Conservation (phyloP, 2,888 invertebrate genomes). For the Pterostichus niger region DNA sequence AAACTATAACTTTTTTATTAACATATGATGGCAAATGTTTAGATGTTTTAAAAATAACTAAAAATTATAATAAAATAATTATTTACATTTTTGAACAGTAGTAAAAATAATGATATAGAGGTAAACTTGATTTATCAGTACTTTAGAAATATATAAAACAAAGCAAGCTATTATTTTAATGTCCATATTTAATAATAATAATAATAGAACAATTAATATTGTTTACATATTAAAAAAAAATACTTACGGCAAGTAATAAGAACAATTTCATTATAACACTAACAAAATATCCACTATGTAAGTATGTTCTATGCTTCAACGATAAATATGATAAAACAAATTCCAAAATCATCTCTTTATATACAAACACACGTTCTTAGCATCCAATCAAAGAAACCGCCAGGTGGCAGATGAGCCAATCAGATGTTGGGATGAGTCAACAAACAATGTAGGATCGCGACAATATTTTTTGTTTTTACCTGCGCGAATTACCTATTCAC, state of each 20-base stretch:
- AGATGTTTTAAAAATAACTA: too few relatives aligned
- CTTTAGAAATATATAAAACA: too few relatives aligned
- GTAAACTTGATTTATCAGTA: too few relatives aligned
- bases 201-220: background rate
- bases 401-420: constrained; percentile 51
- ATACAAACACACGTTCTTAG: constrained; percentile 39
- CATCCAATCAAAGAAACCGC: constrained; percentile 37
- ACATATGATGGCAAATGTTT: too few relatives aligned
- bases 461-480: constrained; percentile 25
- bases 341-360: constrained; percentile 57
- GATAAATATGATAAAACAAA: constrained; percentile 24
- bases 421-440: constrained; percentile 27
- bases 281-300: background rate
- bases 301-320: background rate
- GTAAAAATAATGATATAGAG: too few relatives aligned
- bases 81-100: too few relatives aligned
- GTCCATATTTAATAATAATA: too few relatives aligned
- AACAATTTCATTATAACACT: constrained; percentile 42
- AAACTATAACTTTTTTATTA: too few relatives aligned
- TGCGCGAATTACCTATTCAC: constrained; percentile 4
- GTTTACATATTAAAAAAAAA: background rate
- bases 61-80: too few relatives aligned
- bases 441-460: constrained; percentile 25
- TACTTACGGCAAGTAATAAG: constrained; percentile 11
- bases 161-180: too few relatives aligned